A percentile compares a stretch with the other conserved stretches of the same genome.
Evolutionary conservation across 2,113 vertebrate species (phyloP).

Genomic region (Mirza zaza): DNA sequence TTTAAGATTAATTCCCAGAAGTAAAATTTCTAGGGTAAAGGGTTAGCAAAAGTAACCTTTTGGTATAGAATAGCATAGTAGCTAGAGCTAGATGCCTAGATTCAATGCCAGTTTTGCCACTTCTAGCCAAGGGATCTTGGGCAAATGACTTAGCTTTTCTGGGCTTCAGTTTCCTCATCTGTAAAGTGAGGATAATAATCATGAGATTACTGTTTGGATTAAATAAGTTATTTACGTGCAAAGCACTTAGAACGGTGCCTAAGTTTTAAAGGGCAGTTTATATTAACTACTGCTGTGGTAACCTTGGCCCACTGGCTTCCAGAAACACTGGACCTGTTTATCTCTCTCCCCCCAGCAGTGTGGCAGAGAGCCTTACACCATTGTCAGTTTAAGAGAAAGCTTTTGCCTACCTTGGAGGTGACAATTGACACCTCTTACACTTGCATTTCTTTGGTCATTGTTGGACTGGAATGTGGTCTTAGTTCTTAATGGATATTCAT

Average conservation of each 20-base stretch:
- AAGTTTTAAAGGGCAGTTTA: background rate
- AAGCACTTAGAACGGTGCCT: background rate
- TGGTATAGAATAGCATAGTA: background rate
- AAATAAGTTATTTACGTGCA: background rate
- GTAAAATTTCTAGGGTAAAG: slow-evolving; percentile 48
- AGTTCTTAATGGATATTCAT: slow-evolving; percentile 5
- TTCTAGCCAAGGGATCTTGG: background rate
- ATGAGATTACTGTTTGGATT: background rate
- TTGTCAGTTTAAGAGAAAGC: background rate
- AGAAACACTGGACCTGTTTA: background rate
- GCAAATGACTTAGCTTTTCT: background rate
- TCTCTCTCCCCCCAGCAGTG: background rate
- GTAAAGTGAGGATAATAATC: background rate
- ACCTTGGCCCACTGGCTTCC: background rate
- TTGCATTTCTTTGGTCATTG: background rate
- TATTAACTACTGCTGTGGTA: background rate
- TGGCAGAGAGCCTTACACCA: background rate
- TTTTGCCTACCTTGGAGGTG: background rate
- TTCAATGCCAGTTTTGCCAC: background rate
- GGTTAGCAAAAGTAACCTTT: slow-evolving; percentile 20
- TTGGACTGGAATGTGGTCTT: background rate
- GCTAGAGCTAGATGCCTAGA: background rate
- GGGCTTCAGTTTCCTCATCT: slow-evolving; percentile 48
- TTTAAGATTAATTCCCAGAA: slow-evolving; percentile 33
- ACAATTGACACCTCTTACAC: background rate